Evolutionary conservation across 2,888 invertebrate genomes (phyloP).

Genomic region (Margaritifera margaritifera): DNA sequence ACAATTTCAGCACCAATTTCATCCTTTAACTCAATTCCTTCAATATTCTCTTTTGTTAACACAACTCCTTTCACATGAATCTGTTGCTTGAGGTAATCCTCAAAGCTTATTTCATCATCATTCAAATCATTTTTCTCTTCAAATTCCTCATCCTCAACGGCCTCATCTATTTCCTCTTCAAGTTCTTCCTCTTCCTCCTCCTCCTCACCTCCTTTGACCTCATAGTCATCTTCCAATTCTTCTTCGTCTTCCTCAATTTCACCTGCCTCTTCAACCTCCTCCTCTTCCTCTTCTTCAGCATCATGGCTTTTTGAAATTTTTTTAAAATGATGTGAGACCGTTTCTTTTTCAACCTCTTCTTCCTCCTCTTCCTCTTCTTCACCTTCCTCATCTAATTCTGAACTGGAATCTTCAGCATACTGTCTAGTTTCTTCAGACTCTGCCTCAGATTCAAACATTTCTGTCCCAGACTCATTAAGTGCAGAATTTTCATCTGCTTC

Average conservation of each 20-base stretch:
- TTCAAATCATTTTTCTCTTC: conserved; percentile 10
- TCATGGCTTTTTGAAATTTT: conserved; percentile 5
- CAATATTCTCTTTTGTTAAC: no score
- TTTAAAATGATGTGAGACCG: conserved; percentile 6
- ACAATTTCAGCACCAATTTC: no score
- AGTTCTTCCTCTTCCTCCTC: conserved; percentile 2
- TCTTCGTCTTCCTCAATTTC: conserved; percentile 15
- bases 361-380: conserved; percentile 20
- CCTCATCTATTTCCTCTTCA: conserved; percentile 2
- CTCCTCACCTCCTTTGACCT: conserved; percentile 12
- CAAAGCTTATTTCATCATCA: conserved; percentile 5
- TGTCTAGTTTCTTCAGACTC: conserved; percentile 7
- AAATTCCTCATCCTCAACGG: conserved; percentile 8
- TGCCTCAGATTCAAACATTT: conserved; percentile 11
- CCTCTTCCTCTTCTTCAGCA: conserved; percentile 11
- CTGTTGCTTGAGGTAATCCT: no score
- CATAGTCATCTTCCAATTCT: conserved; percentile 14
- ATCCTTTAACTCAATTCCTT: no score
- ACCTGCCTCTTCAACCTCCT: conserved; percentile 8
- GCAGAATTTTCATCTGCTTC: neutral
- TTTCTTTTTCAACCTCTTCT: conserved; percentile 13
- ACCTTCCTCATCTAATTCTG: conserved; percentile 4
- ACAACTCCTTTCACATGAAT: no score
- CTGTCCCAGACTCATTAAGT: neutral
- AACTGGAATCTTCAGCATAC: neutral